Evolutionary conservation across 2,888 invertebrate species (phyloP).

Genomic region (Drosophila percnosoma): DNA sequence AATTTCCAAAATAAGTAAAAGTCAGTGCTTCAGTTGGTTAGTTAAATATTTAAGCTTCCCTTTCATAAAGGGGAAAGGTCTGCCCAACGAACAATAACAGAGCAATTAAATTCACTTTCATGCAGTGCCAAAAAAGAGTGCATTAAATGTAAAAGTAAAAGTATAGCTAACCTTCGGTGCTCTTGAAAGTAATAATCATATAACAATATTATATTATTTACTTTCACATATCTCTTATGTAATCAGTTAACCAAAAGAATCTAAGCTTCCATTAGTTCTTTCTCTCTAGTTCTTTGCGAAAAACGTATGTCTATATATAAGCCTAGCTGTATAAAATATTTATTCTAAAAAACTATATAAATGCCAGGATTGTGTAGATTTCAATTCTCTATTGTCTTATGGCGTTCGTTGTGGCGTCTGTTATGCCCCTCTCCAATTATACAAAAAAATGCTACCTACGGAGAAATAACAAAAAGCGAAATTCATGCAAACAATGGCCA

Average conservation of each 20-base stretch:
- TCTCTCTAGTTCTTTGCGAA: neutral
- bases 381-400: neutral
- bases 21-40: constrained; percentile 20
- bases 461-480: constrained; percentile 24
- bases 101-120: constrained; percentile 42
- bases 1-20: constrained; percentile 45
- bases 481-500: constrained; percentile 57
- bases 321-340: neutral
- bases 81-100: constrained; percentile 25
- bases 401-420: neutral
- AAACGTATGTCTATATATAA: no score
- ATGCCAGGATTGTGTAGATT: neutral
- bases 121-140: constrained; percentile 28
- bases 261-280: neutral
- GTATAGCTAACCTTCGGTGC: constrained; percentile 4
- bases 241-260: neutral
- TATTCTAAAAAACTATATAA: neutral
- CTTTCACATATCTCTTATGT: neutral
- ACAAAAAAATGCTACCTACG: neutral
- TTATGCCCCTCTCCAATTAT: neutral
- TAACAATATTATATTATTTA: neutral
- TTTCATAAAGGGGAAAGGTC: neutral
- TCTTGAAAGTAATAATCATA: neutral
- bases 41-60: constrained; percentile 20
- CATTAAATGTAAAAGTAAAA: constrained; percentile 50